Evolutionary conservation across 2,113 vertebrate species (phyloP), one percentile per base, ranked within the genome.

Genomic region (Connochaetes taurinus): DNA sequence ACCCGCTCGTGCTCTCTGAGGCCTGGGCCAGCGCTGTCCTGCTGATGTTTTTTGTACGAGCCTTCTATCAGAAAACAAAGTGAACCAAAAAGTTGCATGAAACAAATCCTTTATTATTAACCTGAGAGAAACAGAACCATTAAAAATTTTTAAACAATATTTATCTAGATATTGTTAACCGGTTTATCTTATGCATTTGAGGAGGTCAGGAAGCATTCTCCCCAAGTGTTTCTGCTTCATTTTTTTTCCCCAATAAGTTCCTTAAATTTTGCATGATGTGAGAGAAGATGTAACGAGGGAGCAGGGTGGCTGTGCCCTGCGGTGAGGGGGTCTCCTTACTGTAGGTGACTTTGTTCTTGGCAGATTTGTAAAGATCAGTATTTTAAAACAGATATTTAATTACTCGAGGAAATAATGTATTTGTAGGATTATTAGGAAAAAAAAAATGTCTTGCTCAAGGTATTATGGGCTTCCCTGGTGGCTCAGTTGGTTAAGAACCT

Each of bases 311-410:
- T 23, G 52, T 78, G 50, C 58, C 5, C 19, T 14, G 55, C 6
- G 33, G 5, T n/a, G 89, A 83, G 57, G 53, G 17, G 21, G 3
- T 52, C 12, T 55, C 81, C n/a, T 47, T 14, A 45, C 21, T 15
- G n/a, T 12, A 45, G 9, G 45, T 36, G 58, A 45, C 91, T 64
- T 50, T 36, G 7, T 85, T 95, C 76, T 74, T 33, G 58, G 52
- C 45, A 27, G 8, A 47, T 57, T 55, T 84, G 47, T 7, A 21
- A 74, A 93, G 21, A 50, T 47, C 15, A 6, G 17, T 17, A 13
- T 87, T 94, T 96, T 91, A 27, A 80, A 82, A 80, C 33, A 94
- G 94, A 12, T 25, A 29, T 57, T 95, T 95, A 67, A 33, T 87
- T 84, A 53, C 13, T 47, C 58, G 53, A 87, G 62, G 82, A 92